Conservation (phyloP, 2,797 vertebrate genomes). For the Iguana delicatissima region DNA sequence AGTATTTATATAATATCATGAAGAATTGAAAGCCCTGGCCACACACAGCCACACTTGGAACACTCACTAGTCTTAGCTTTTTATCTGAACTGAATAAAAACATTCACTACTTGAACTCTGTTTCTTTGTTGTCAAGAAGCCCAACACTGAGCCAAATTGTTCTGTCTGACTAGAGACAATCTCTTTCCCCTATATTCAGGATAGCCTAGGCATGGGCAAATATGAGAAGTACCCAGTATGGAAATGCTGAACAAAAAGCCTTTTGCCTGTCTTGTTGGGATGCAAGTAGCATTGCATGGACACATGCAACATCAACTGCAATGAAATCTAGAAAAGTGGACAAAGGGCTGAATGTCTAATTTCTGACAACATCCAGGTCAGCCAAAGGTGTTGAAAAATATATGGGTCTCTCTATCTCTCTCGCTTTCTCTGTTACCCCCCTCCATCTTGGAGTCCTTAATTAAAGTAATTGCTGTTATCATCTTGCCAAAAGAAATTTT, state of each 20-base stretch:
- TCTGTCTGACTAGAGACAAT: background rate
- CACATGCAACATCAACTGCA: background rate
- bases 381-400: too few relatives aligned
- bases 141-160: background rate
- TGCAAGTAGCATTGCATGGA: conserved; percentile 1
- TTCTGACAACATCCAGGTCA: background rate
- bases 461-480: background rate
- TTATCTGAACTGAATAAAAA: background rate
- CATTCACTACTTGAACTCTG: background rate
- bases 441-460: background rate
- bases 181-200: background rate
- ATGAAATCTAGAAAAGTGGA: background rate
- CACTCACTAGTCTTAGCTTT: background rate
- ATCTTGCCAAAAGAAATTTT: background rate
- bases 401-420: background rate
- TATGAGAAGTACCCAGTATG: background rate
- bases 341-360: background rate
- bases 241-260: background rate
- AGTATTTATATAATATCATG: background rate
- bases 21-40: background rate
- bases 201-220: background rate
- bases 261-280: conserved; percentile 3
- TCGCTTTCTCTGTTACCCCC: background rate
- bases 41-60: background rate
- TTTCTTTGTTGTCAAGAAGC: background rate